Base-by-base conservation (phyloP, 1,140 invertebrate species). In the Wiebesia pumilae region DNA sequence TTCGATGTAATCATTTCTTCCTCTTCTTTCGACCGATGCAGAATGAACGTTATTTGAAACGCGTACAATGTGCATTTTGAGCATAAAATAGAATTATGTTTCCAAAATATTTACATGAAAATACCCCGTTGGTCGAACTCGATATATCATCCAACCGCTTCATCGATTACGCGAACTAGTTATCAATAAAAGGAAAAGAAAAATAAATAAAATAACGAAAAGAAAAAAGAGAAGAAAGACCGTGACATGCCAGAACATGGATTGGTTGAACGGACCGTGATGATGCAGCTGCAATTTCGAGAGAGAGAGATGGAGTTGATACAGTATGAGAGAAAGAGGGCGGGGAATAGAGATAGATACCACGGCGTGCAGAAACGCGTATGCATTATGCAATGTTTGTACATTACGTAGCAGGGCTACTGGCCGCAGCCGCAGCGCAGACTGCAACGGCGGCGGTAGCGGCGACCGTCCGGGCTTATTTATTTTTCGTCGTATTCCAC, bases 301-400 rank as follows among this genome's bases (percentile, higher is more conserved):
- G 78, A 35, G 4, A 2, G 67, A 24, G 47, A 27, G 75, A 47
- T n/a, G 1, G 51, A 19, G 78, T 24, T 33, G 27, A 30, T 19
- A 14, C 10, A 30, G 21, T 12, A 12, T 4, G 51, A 14, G 82
- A 62, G 71, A 30, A 16, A 51, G 81, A 38, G 47, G 16, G 30
- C 0, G 69, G 21, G n/a, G 30, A 47, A 33, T 0, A 21, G 10
- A 79, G 79, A 38, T 38, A 2, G n/a, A 67, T n/a, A 38, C 3
- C 3, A 33, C 21, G 62, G 47, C n/a, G 43, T 24, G 21, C 24
- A 40, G 51, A n/a, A 73, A 54, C 65, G 27, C 78, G 51, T 65
- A 87, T 84, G 87, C 75, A 88, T 87, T 85, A 87, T 88, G 86
- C 83, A 88, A 86, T 87, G 82, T 88, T 87, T 88, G 82, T 88